Percentiles rank a stretch among this genome's conserved stretches.
Evolutionary conservation across 2,888 invertebrate genomes (phyloP).

Genomic region (Globia sparganii): DNA sequence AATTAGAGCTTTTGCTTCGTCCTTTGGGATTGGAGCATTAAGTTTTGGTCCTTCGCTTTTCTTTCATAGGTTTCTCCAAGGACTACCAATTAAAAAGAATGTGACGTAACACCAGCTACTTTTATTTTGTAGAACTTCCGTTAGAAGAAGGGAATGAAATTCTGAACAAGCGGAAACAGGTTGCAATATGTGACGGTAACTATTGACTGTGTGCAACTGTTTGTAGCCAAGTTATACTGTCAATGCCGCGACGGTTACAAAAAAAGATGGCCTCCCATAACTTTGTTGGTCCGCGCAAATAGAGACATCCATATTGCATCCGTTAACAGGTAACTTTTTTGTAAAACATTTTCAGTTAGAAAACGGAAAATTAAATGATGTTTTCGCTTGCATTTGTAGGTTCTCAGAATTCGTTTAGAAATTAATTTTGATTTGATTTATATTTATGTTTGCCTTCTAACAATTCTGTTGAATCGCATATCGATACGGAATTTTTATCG

Average conservation of each 20-base stretch:
- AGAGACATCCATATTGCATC: background rate
- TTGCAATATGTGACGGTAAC: conserved; percentile 36
- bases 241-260: background rate
- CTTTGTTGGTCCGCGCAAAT: conserved; percentile 10
- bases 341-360: background rate
- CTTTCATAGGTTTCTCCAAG: background rate
- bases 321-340: background rate
- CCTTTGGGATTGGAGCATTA: background rate
- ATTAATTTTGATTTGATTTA: background rate
- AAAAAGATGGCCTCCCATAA: conserved; percentile 22
- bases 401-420: background rate
- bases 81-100: background rate
- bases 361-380: background rate
- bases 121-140: conserved; percentile 1
- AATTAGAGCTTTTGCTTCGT: background rate
- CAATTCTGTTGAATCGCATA: background rate
- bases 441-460: background rate
- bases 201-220: conserved; percentile 20
- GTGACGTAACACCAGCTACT: background rate
- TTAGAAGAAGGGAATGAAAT: conserved; percentile 29
- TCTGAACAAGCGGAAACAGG: conserved; percentile 31
- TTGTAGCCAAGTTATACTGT: conserved; percentile 41
- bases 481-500: background rate
- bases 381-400: background rate
- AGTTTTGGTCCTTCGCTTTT: background rate